phyloP scores from a whole-genome alignment of 2,797 vertebrate genomes.

The Hypotaenidia okinawae region DNA sequence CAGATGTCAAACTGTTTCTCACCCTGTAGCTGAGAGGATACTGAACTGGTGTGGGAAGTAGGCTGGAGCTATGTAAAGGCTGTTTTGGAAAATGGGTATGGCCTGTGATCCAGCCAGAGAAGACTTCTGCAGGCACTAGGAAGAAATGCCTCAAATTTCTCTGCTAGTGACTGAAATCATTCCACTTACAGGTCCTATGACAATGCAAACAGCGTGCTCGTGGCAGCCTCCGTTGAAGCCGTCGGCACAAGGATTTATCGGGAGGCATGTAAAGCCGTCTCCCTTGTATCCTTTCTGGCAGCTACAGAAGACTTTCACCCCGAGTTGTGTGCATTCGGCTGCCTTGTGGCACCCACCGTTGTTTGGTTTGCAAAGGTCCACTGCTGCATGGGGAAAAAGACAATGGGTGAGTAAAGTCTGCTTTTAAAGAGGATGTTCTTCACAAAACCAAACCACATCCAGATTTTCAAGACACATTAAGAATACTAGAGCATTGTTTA shows the following conservation, averaged over 20 bases:
- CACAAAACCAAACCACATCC: not conserved
- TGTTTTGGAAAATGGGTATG: not conserved
- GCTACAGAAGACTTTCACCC: slow-evolving; percentile 83
- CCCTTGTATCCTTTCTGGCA: slow-evolving; percentile 86
- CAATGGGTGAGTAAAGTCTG: not conserved
- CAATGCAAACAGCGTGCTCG: slow-evolving; percentile 89
- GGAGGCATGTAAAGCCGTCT: slow-evolving; percentile 85
- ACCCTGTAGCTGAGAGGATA: not conserved
- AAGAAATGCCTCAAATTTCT: not conserved
- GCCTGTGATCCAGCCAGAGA: not conserved
- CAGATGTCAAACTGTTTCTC: not conserved
- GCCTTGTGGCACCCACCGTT: slow-evolving; percentile 88
- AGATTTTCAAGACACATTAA: not conserved
- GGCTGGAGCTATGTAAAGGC: not conserved
- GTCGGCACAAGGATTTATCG: slow-evolving; percentile 83
- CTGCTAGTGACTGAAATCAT: not conserved
- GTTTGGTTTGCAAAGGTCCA: slow-evolving; percentile 84
- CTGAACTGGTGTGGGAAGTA: not conserved
- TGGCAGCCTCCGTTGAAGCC: slow-evolving; percentile 89
- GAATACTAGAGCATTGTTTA: not conserved
- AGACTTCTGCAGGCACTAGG: not conserved
- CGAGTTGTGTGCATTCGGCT: slow-evolving; percentile 84
- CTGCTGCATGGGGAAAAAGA: slow-evolving; percentile 72
- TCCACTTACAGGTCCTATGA: slow-evolving; percentile 86
- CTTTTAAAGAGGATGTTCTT: not conserved